These are phyloP conservation scores for Sapajus apella DNA, from an alignment of 2,113 vertebrate genomes.

Conservation along the genomic window DNA sequence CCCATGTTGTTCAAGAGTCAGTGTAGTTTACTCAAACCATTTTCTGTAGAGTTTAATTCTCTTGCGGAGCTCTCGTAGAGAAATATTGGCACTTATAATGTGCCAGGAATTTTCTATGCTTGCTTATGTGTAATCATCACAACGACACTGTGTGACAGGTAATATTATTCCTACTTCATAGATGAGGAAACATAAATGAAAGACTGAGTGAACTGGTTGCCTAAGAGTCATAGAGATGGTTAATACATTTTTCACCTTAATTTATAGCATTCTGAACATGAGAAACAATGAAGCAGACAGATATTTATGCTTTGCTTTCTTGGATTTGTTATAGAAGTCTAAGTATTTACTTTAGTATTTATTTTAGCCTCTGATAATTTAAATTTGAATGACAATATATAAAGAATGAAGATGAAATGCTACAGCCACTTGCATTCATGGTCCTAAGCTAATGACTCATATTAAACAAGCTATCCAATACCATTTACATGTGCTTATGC, in stretches of 20 bases:
- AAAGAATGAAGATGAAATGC: background rate
- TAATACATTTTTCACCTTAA: background rate
- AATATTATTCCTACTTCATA: background rate
- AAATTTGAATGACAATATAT: background rate
- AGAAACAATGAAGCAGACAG: background rate
- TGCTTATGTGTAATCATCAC: background rate
- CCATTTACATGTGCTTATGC: background rate
- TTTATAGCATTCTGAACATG: background rate
- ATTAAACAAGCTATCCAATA: background rate
- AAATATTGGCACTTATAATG: background rate
- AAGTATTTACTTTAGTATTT: background rate
- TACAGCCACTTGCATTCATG: background rate
- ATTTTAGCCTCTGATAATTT: background rate
- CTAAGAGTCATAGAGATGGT: background rate
- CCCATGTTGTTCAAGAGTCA: background rate
- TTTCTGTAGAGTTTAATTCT: slow-evolving; percentile 12
- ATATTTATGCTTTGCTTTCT: background rate
- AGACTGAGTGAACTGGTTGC: background rate
- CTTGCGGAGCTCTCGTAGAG: background rate
- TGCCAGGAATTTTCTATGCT: background rate
- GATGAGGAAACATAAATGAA: background rate
- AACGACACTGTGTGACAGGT: background rate
- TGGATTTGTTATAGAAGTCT: background rate
- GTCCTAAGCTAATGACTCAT: background rate
- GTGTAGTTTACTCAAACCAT: background rate